Base-by-base conservation (phyloP, 2,888 invertebrate genomes). In the Limenitis camilla region DNA sequence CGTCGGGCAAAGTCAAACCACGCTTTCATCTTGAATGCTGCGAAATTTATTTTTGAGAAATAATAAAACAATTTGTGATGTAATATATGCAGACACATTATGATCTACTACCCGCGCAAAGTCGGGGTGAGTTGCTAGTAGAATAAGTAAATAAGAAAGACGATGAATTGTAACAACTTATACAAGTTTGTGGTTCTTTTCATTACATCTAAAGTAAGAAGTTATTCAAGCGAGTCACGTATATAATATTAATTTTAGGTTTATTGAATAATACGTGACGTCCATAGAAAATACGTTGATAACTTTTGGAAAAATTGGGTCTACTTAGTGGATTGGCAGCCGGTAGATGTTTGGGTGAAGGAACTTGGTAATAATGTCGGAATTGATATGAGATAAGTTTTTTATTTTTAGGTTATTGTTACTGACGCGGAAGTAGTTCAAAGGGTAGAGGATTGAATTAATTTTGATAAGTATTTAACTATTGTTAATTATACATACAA, bases 221-320 rank as follows among this genome's bases (percentile, higher is more conserved):
- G 69, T 72, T 66, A 62, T 60, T 58, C 61, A 78, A 59, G 66
- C 78, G 58, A 53, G 68, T 72, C 81, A 81, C 81, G 82, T 81
- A 55, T 67, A 55, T 69, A 68, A 75, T 81, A 83, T 81, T 81
- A 81, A 81, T 81, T 81, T 80, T 78, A 79, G 77, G 80, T 78
- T 79, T 81, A 83, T 83, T 82, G 80, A 83, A 82, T 81, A 75
- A 77, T 76, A 82, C 81, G 81, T 82, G 81, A 79, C 73, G 72
- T 61, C 72, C 77, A 79, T 78, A 69, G 63, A 63, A 69, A 72
- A 79, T 76, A 65, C 64, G 64, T 40, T 48, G 52, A 49, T 52
- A 45, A 49, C 40, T 44, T 38, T 40, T 11, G 45, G 29, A 52
- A 55, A 49, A 76, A 77, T 76, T 73, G 72, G 68, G 67, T 66